Conservation (phyloP, 2,113 vertebrate species). For the Corythoichthys intestinalis region DNA sequence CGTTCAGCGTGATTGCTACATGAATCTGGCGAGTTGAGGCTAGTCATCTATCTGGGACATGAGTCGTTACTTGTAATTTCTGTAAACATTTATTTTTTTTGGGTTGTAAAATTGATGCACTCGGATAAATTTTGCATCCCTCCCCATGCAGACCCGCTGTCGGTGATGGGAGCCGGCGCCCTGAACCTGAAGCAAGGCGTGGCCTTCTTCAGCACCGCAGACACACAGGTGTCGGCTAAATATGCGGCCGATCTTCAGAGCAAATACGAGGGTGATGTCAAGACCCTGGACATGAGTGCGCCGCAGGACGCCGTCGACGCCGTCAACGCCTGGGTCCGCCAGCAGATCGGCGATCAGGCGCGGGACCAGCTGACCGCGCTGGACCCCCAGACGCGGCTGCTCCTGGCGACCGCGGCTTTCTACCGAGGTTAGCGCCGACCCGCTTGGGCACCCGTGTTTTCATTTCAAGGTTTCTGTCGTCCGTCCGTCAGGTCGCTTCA, state of each 20-base stretch:
- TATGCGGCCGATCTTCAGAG: slow-evolving; percentile 73
- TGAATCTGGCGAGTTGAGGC: too few species aligned
- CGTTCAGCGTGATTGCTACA: too few species aligned
- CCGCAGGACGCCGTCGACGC: slow-evolving; percentile 49
- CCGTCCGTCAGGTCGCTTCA: slow-evolving; percentile 75
- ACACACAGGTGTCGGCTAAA: slow-evolving; percentile 54
- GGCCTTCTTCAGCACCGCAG: slow-evolving; percentile 69
- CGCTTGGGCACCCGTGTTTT: neutral
- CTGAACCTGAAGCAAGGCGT: slow-evolving; percentile 61
- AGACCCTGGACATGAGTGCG: slow-evolving; percentile 64
- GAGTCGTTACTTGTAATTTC: too few species aligned
- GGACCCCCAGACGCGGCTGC: slow-evolving; percentile 69
- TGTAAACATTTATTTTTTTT: too few species aligned
- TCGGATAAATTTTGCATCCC: too few species aligned
- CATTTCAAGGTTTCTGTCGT: too few species aligned
- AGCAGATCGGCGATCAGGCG: slow-evolving; percentile 67
- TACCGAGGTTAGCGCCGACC: slow-evolving; percentile 71
- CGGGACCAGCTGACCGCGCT: slow-evolving; percentile 65
- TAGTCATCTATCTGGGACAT: too few species aligned
- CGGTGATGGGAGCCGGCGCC: slow-evolving; percentile 55
- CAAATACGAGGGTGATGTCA: slow-evolving; percentile 71
- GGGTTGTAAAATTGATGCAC: too few species aligned
- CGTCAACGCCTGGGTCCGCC: slow-evolving; percentile 73
- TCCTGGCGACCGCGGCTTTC: slow-evolving; percentile 73
- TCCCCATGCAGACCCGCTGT: slow-evolving; percentile 64